These are phyloP conservation scores for Catharus bicknelli DNA, from an alignment of 2,113 vertebrate species.

Conservation along the genomic window DNA sequence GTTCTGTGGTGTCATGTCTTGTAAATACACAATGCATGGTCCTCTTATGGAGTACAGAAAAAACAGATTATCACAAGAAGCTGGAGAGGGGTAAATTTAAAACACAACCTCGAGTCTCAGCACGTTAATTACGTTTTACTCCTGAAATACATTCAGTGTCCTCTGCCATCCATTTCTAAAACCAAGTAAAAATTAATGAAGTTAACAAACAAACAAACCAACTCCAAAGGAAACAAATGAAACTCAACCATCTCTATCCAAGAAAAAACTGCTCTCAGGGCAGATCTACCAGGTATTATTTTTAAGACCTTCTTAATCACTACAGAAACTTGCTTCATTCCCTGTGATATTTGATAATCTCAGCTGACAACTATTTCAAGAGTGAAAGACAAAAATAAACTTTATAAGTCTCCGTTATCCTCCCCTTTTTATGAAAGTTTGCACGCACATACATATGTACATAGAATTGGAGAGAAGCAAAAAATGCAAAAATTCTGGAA, in stretches of 20 bases:
- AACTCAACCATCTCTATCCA: neutral
- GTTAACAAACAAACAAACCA: neutral
- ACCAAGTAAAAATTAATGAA: neutral
- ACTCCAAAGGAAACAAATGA: neutral
- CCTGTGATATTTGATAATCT: neutral
- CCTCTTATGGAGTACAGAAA: neutral
- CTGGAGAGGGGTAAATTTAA: neutral
- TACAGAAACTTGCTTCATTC: neutral
- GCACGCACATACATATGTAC: rapidly evolving
- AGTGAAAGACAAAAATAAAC: neutral
- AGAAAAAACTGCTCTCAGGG: neutral
- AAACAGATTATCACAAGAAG: neutral
- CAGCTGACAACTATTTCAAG: neutral
- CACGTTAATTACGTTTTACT: neutral
- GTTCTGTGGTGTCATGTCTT: neutral
- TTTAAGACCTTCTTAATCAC: neutral
- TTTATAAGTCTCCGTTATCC: rapidly evolving
- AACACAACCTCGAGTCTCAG: neutral
- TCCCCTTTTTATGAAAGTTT: neutral
- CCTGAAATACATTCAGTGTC: neutral
- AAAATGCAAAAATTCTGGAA: neutral
- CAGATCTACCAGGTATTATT: neutral
- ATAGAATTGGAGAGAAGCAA: neutral
- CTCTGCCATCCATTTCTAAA: neutral
- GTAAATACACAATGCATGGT: neutral